Evolutionary conservation across 2,888 invertebrate species (phyloP), one percentile per base, ranked within the genome.

Genomic region (Campoplex nolae): DNA sequence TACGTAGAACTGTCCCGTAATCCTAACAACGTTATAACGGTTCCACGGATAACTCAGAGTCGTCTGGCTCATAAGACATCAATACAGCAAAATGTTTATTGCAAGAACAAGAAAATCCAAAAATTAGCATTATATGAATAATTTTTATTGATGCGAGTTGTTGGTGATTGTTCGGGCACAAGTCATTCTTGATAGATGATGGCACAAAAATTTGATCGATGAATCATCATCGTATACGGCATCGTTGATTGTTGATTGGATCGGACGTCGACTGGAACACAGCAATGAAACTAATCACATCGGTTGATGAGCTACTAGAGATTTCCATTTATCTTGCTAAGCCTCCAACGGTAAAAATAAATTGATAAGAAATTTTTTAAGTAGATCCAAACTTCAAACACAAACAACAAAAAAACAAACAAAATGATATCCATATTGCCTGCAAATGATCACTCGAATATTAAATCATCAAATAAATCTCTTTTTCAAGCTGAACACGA

Each of bases 1-100:
- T 83, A 74, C 68, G 56, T 42, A 67, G 38, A 79, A 58, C 18
- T 42, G 51, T n/a, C 42, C 38, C 58, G 83, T 75, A 75, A 86
- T 86, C 70, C 58, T 73, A 81, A 48, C 56, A 75, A 70, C 58
- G 58, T 28, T 68, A 28, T 75, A 82, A 82, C 68, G 65, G 75
- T 67, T n/a, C 56, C 45, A n/a, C n/a, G 45, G n/a, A 42, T 28
- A 78, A 35, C 28, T 38, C 54, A 48, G 11, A 65, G 48, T 28
- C 48, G 11, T 28, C 6, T 58, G 58, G 32, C 9, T 11, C 58
- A 56, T 58, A 28, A 11, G 58, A 28, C 58, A 11, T 58, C 28
- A 58, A 58, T 13, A 4, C 23, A 62, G 6, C 16, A 2, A 28
- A 58, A 56, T 56, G 11, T 58, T 13, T 4, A 32, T 58, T 28